These are phyloP conservation scores for Chloroceryle amazona DNA, from an alignment of 2,797 vertebrate genomes.

Conservation along the genomic window DNA sequence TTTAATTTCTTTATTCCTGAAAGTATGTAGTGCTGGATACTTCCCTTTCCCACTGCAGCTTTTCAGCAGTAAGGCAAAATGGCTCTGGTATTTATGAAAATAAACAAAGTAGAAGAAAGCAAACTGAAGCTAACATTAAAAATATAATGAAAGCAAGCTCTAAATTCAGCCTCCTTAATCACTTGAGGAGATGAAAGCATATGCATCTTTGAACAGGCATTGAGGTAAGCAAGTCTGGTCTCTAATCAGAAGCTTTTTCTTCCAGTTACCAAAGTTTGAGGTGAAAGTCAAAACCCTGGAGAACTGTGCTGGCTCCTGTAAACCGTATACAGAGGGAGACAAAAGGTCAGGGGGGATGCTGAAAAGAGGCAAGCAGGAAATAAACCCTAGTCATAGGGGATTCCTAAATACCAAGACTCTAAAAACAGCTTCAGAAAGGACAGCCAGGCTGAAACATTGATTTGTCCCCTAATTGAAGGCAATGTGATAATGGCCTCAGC, in stretches of 20 bases:
- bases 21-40: background rate
- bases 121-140: background rate
- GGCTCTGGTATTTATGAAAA: background rate
- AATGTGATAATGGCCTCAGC: background rate
- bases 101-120: background rate
- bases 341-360: background rate
- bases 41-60: background rate
- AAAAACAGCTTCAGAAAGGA: conserved; percentile 6
- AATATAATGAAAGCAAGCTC: background rate
- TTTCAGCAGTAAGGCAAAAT: background rate
- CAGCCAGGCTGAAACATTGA: background rate
- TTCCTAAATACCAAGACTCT: background rate
- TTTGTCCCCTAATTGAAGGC: background rate
- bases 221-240: background rate
- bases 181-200: background rate
- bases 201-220: background rate
- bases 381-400: background rate
- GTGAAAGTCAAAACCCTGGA: background rate
- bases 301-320: background rate
- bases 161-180: background rate
- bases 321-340: accelerated
- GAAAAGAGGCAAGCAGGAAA: background rate
- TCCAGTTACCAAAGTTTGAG: background rate
- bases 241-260: background rate
- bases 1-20: background rate